Evolutionary conservation across 1,140 invertebrate genomes (phyloP).

Genomic region (Heliconius melpomene): DNA sequence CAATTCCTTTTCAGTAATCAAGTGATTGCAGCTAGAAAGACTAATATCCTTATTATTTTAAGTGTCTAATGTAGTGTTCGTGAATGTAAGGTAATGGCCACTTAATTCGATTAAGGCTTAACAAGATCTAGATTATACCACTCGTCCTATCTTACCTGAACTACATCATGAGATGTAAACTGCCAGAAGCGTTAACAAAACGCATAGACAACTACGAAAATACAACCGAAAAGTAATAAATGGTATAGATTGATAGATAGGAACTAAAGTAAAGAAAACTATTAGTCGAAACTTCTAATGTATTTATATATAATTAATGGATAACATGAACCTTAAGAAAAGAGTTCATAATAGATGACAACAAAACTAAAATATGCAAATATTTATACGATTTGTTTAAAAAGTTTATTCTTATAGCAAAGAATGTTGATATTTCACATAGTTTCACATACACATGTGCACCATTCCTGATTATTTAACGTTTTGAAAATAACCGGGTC

Average conservation of each 20-base stretch:
- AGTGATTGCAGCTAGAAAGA: neutral
- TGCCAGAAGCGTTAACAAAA: neutral
- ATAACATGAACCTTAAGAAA: too few species aligned
- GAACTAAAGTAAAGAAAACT: too few species aligned
- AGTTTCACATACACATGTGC: neutral
- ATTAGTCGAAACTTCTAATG: too few species aligned
- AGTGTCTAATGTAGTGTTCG: conserved; percentile 10
- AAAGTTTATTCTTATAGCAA: neutral
- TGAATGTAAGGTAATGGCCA: conserved; percentile 3
- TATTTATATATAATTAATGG: too few species aligned
- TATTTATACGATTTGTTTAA: neutral
- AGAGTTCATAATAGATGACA: neutral
- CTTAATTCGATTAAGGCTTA: neutral
- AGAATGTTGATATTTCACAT: neutral
- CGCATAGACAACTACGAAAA: neutral
- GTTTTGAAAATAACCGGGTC: conserved; percentile 4
- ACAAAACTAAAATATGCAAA: neutral
- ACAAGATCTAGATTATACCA: conserved; percentile 6
- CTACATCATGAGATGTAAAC: neutral
- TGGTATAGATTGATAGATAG: neutral
- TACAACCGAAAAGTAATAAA: neutral
- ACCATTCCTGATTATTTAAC: neutral
- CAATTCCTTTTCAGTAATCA: neutral
- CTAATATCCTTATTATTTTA: neutral
- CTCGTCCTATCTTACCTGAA: neutral